Percentiles rank a stretch among this genome's conserved stretches.
Evolutionary conservation across 2,113 vertebrate species (phyloP).

Genomic region (Corythoichthys intestinalis): DNA sequence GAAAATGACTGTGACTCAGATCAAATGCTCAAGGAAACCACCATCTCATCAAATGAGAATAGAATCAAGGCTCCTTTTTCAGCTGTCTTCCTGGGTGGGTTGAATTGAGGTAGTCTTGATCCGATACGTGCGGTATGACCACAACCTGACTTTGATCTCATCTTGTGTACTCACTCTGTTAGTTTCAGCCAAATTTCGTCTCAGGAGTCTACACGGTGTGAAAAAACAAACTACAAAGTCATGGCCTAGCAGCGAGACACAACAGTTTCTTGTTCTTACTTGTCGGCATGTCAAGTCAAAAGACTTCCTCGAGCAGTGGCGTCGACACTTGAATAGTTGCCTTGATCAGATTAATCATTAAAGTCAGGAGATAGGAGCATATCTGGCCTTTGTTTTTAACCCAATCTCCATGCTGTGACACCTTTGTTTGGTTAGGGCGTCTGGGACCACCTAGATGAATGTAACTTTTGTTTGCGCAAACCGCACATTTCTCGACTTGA

Average conservation of each 20-base stretch:
- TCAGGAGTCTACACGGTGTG: neutral
- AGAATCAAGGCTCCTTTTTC: neutral
- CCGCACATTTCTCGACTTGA: constrained; percentile 65
- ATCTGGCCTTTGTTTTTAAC: constrained; percentile 54
- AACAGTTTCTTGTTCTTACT: constrained; percentile 73
- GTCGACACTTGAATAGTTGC: constrained; percentile 67
- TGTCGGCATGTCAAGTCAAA: constrained; percentile 56
- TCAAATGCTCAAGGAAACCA: neutral
- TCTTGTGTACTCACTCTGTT: neutral
- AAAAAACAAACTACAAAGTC: constrained; percentile 3
- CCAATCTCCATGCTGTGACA: constrained; percentile 52
- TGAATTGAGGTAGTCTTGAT: neutral
- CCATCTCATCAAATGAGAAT: neutral
- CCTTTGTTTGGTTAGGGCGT: constrained; percentile 64
- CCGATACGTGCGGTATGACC: neutral
- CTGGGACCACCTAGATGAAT: constrained; percentile 73
- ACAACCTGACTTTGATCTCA: neutral
- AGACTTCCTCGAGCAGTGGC: constrained; percentile 45
- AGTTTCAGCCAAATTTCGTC: neutral
- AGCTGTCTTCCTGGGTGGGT: neutral
- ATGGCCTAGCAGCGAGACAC: constrained; percentile 52
- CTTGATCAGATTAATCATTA: constrained; percentile 77
- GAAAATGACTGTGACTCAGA: neutral
- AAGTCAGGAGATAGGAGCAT: constrained; percentile 55
- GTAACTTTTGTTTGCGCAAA: constrained; percentile 63